These are phyloP conservation scores for Danio albolineatus DNA, from an alignment of 2,797 vertebrate species.

Conservation along the genomic window DNA sequence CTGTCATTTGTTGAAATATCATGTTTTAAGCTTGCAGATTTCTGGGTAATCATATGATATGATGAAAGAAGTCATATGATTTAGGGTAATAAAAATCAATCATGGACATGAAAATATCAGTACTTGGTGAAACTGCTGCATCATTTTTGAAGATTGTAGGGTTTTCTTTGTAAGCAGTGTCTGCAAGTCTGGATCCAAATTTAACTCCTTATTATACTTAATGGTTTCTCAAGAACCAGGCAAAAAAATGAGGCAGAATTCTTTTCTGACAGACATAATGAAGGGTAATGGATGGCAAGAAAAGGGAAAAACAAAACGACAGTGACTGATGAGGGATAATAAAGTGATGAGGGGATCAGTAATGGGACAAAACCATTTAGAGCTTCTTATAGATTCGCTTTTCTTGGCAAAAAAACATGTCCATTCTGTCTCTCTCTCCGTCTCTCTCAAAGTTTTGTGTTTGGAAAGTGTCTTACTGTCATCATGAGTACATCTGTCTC, in stretches of 20 bases:
- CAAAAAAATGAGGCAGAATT: constrained; percentile 2
- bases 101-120: neutral
- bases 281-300: constrained; percentile 11
- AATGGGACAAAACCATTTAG: neutral
- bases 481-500: constrained; percentile 11
- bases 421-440: neutral
- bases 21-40: neutral
- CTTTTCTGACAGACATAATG: constrained; percentile 12
- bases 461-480: constrained; percentile 14
- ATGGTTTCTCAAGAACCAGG: constrained; percentile 6
- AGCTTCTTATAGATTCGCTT: constrained; percentile 13
- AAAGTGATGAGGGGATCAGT: constrained; percentile 3
- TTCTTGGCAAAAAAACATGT: neutral
- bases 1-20: neutral
- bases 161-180: neutral
- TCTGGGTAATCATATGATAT: too few relatives aligned
- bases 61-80: neutral
- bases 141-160: neutral
- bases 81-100: neutral
- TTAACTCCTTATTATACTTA: constrained; percentile 16
- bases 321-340: neutral
- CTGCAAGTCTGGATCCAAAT: neutral
- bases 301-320: constrained; percentile 12
- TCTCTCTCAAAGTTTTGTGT: constrained; percentile 1
- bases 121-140: neutral